Evolutionary conservation across 2,113 vertebrate species (phyloP).

Genomic region (Podarcis cretensis): DNA sequence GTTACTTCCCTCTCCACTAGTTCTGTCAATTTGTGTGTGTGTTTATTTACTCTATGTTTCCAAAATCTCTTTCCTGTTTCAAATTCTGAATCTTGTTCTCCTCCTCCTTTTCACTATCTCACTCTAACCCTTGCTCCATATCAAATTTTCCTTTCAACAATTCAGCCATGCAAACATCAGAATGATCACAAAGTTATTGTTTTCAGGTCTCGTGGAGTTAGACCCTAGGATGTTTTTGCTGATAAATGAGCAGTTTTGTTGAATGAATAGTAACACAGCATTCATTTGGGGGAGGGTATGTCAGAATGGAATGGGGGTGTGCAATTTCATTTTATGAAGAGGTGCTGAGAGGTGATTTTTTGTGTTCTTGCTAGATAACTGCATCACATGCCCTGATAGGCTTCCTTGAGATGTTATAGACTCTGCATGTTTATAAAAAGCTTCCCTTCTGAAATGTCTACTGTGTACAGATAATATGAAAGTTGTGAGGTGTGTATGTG

Average conservation of each 20-base stretch:
- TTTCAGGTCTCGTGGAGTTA: slow-evolving; percentile 70
- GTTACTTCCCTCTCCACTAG: rapidly evolving
- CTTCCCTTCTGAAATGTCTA: slow-evolving; percentile 48
- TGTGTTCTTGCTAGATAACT: slow-evolving; percentile 65
- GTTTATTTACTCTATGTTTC: background rate
- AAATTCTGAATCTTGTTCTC: slow-evolving; percentile 18
- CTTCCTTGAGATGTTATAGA: slow-evolving; percentile 58
- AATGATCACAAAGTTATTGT: slow-evolving; percentile 69
- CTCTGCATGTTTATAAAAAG: slow-evolving; percentile 52
- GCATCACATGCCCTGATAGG: slow-evolving; percentile 45
- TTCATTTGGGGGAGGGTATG: slow-evolving; percentile 53
- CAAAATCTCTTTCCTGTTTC: slow-evolving; percentile 28
- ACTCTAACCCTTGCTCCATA: slow-evolving; percentile 51
- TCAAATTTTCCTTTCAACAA: slow-evolving; percentile 69
- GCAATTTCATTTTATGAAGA: slow-evolving; percentile 59
- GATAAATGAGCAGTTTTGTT: slow-evolving; percentile 64
- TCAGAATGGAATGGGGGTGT: background rate
- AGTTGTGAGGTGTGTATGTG: slow-evolving; percentile 30
- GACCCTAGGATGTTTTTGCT: slow-evolving; percentile 61
- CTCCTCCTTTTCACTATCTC: slow-evolving; percentile 44
- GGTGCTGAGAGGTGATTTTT: slow-evolving; percentile 52
- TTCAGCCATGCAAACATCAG: slow-evolving; percentile 57
- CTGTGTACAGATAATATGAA: slow-evolving; percentile 26
- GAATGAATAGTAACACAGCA: slow-evolving; percentile 47
- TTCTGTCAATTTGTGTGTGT: background rate